Base-by-base conservation (phyloP, 2,113 vertebrate species). In the Cyphomyrus plagiostoma region DNA sequence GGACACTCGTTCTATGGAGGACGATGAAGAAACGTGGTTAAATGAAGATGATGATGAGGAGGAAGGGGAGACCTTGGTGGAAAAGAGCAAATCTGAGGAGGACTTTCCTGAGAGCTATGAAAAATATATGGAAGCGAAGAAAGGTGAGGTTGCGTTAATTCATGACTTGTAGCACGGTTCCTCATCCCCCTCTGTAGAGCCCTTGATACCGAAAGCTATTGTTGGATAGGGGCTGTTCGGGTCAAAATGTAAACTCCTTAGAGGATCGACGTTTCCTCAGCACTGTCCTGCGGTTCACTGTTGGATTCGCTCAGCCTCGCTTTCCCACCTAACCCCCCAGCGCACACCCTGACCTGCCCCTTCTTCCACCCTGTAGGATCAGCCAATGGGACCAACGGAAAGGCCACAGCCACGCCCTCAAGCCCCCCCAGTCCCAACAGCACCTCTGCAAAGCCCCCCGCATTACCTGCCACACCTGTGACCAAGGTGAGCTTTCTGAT, bases 101-200 rank as follows among this genome's bases (percentile, higher is more conserved):
- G 98, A 99, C 91, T 99, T 98, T 94, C 96, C 98, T 26, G 98
- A 99, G 94, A 97, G 96, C 93, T 99, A 98, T 45, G 97, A 97
- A 92, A 99, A 98, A 92, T 99, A 98, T 94, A 98, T 99, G 96
- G 98, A 99, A 93, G 97, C 97, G 90, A 99, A 99, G 95, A 99
- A 99, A 98, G 98, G 98, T 99, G 35, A 0, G 4, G 74, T 80
- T 80, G 30, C 74, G 7, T 80, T 39, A 19, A 80, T 42, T 26
- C 9, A 39, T 6, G 3, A 17, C 17, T 19, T 7, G 35, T 19
- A 42, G 4, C 2, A 2, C 26, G 13, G 26, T 30, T 13, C 8
- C 2, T 26, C n/a, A 70, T 3, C 3, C 1, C 9, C 62, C 26
- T 26, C 58, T 19, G 4, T 13, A 17, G 70, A 39, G 30, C 26